Percentiles rank a stretch among this genome's conserved stretches.
Conservation (phyloP, 2,797 vertebrate species). For the Moxostoma hubbsi region DNA sequence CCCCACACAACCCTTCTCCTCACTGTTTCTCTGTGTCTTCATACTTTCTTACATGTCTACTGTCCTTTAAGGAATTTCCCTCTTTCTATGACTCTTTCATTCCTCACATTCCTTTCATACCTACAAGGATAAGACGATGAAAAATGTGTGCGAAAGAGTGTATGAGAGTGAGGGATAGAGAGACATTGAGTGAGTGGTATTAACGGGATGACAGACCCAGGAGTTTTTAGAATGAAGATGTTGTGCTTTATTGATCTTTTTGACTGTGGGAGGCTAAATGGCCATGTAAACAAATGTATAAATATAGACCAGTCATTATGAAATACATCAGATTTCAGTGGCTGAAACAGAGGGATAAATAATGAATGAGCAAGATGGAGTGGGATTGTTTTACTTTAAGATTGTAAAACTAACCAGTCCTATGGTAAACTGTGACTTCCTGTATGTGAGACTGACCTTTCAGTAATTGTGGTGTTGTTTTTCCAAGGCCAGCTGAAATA, state of each 20-base stretch:
- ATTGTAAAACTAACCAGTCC: conserved; percentile 29
- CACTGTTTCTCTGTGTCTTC: conserved; percentile 14
- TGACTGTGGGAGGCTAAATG: conserved; percentile 42
- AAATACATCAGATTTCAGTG: conserved; percentile 42
- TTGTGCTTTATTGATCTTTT: conserved; percentile 34
- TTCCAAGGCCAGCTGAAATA: conserved; percentile 4
- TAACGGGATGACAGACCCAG: conserved; percentile 69
- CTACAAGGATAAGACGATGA: conserved; percentile 55
- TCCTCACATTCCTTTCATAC: conserved; percentile 76
- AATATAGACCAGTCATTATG: conserved; percentile 53
- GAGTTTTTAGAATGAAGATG: conserved; percentile 35
- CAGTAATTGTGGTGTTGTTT: neutral
- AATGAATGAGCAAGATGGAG: conserved; percentile 38
- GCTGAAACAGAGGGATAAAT: conserved; percentile 29
- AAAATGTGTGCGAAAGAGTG: conserved; percentile 22
- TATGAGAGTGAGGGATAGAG: conserved; percentile 16
- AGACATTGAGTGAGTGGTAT: conserved; percentile 64
- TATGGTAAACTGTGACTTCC: conserved; percentile 6
- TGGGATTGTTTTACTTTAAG: conserved; percentile 41
- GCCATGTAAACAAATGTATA: conserved; percentile 54
- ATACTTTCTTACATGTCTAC: conserved; percentile 46
- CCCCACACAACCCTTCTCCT: conserved; percentile 27
- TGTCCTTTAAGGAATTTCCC: conserved; percentile 61
- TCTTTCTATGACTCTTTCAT: conserved; percentile 71
- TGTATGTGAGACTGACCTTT: conserved; percentile 32